These are phyloP conservation scores for Heterodera carotae DNA, from an alignment of 1,140 invertebrate species.

Conservation along the genomic window DNA sequence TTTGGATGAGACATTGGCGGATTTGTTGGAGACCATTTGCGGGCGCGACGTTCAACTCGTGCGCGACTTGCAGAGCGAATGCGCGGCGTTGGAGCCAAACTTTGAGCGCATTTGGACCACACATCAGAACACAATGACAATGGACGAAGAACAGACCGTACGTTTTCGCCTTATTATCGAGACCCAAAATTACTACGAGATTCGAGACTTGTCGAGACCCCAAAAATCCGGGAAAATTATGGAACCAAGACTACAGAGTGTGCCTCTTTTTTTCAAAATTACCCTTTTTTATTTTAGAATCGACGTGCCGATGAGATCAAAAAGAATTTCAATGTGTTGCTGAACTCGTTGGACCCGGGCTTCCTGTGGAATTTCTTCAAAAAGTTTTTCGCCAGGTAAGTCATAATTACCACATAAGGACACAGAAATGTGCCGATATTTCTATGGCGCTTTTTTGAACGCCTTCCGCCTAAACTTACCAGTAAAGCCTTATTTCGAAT, in stretches of 20 bases:
- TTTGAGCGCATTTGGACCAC: conserved; percentile 43
- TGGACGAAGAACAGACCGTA: conserved; percentile 8
- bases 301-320: conserved; percentile 70
- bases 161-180: no score
- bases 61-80: conserved; percentile 42
- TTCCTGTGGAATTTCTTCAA: conserved; percentile 85
- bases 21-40: conserved; percentile 75
- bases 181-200: no score
- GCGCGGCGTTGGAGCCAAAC: conserved; percentile 48
- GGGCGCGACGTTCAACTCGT: conserved; percentile 26
- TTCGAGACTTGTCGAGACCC: no score
- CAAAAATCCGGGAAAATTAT: neutral
- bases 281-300: conserved; percentile 36
- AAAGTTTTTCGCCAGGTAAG: conserved; percentile 69
- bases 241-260: no score
- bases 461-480: no score
- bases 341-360: conserved; percentile 80
- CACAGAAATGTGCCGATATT: no score
- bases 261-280: no score
- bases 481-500: no score
- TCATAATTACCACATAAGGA: neutral
- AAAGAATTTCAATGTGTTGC: conserved; percentile 82
- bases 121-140: neutral
- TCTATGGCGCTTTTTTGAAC: no score
- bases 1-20: conserved; percentile 80